A percentile compares a stretch with the other conserved stretches of the same genome.
Conservation (phyloP, 2,888 invertebrate species). For the Dryadula phaetusa region DNA sequence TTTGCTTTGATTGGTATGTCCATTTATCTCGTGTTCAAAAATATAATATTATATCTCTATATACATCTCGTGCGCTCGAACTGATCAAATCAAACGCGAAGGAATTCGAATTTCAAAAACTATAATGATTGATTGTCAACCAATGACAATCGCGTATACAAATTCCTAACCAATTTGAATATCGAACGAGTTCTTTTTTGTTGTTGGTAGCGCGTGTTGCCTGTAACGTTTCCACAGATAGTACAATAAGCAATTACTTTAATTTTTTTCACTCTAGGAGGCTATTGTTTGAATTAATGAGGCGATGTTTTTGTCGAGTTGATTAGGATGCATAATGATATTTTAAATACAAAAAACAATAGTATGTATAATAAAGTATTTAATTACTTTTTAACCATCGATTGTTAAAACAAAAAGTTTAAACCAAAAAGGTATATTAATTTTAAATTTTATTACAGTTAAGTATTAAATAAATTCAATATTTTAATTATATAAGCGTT, state of each 20-base stretch:
- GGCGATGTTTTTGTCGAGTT: constrained; percentile 35
- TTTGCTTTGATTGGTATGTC: constrained; percentile 18
- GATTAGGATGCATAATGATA: constrained; percentile 36
- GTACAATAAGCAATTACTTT: constrained; percentile 71
- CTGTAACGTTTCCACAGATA: constrained; percentile 66
- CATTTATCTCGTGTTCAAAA: constrained; percentile 22
- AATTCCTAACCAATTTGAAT: constrained; percentile 78
- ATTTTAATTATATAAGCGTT: constrained; percentile 10
- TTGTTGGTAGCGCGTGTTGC: constrained; percentile 65
- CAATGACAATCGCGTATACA: constrained; percentile 81
- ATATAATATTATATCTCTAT: constrained; percentile 20
- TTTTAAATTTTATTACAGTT: background rate
- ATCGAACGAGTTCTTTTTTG: constrained; percentile 77
- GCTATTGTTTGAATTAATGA: constrained; percentile 39
- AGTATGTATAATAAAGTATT: constrained; percentile 1
- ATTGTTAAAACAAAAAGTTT: background rate
- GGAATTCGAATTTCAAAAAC: constrained; percentile 79
- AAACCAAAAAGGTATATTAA: background rate
- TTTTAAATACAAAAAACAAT: constrained; percentile 2
- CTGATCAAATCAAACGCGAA: constrained; percentile 71
- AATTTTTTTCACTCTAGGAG: constrained; percentile 28
- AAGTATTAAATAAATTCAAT: background rate
- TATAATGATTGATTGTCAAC: constrained; percentile 82
- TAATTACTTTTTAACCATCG: constrained; percentile 24
- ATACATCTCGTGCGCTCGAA: constrained; percentile 57